phyloP scores from a whole-genome alignment of 2,888 invertebrate species.

The Ellobium chinense region DNA sequence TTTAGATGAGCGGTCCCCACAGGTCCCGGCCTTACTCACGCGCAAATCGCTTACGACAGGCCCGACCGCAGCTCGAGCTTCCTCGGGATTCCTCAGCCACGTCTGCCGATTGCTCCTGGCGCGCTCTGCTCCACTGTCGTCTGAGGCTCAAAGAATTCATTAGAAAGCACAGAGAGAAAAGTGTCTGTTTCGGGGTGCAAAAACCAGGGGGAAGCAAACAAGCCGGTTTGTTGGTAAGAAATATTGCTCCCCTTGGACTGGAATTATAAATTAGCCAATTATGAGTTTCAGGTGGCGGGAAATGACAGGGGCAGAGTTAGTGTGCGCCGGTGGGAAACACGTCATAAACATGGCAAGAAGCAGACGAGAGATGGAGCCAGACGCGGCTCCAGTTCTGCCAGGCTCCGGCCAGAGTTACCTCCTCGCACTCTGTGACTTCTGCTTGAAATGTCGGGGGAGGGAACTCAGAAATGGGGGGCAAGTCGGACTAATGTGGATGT shows the following conservation, averaged over 20 bases:
- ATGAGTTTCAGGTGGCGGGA: not conserved
- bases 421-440: constrained; percentile 23
- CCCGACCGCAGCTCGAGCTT: not conserved
- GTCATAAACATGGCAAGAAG: constrained; percentile 27
- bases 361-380: constrained; percentile 38
- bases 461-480: no score
- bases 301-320: constrained; percentile 7
- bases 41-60: constrained; percentile 20
- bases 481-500: no score
- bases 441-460: not conserved
- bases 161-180: not conserved
- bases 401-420: constrained; percentile 6
- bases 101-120: constrained; percentile 8
- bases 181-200: not conserved
- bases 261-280: constrained; percentile 34
- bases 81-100: constrained; percentile 11
- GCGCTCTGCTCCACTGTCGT: not conserved
- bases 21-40: not conserved
- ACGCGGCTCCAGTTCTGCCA: constrained; percentile 14
- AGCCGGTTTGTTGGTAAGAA: constrained; percentile 20
- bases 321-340: not conserved
- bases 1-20: not conserved
- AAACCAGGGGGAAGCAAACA: not conserved
- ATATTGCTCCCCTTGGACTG: not conserved
- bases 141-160: constrained; percentile 18